Percentiles rank a stretch among this genome's conserved stretches.
These are phyloP conservation scores for Phyllostomus discolor DNA, from an alignment of 2,113 vertebrate species.

Conservation along the genomic window DNA sequence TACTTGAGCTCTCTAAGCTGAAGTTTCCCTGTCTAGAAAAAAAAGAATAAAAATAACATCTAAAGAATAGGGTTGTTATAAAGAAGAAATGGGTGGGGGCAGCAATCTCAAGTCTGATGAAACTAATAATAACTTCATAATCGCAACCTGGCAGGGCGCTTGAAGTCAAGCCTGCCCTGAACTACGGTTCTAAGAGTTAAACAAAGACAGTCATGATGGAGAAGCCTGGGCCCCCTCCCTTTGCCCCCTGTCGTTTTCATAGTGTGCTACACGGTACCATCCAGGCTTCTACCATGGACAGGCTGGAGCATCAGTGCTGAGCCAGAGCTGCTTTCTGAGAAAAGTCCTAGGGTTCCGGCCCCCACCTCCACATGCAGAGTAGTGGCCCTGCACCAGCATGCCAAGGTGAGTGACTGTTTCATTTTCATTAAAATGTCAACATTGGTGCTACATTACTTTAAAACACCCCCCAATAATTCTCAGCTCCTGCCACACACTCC, in stretches of 20 bases:
- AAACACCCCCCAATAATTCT: not conserved
- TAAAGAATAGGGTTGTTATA: not conserved
- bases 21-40: not conserved
- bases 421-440: not conserved
- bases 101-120: not conserved
- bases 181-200: not conserved
- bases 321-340: not conserved
- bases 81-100: not conserved
- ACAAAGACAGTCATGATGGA: not conserved
- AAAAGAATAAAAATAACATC: not conserved
- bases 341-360: not conserved
- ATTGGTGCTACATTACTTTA: not conserved
- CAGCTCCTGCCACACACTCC: not conserved
- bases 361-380: not conserved
- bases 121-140: not conserved
- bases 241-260: not conserved
- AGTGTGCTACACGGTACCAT: not conserved
- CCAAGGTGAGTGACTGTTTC: not conserved
- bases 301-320: not conserved
- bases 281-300: no score
- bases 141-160: not conserved
- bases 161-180: not conserved
- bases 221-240: not conserved
- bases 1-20: not conserved
- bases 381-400: no score